phyloP scores from a whole-genome alignment of 2,888 invertebrate genomes.

The Sympetrum striolatum region DNA sequence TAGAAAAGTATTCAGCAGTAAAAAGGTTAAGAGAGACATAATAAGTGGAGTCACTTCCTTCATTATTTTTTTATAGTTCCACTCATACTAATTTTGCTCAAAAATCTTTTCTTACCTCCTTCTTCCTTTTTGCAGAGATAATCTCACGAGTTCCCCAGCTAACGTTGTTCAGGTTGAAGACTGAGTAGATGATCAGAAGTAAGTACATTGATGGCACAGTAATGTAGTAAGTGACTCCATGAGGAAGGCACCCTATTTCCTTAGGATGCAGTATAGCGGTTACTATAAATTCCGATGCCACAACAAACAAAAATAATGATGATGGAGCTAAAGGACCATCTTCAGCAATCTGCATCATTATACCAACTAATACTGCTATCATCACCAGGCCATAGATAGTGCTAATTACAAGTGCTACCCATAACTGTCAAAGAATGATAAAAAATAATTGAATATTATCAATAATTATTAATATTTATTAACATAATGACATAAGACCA shows the following conservation, averaged over 20 bases:
- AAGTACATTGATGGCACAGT: slow-evolving; percentile 96
- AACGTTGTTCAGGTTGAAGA: slow-evolving; percentile 92
- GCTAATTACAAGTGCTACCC: slow-evolving; percentile 77
- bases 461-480: neutral
- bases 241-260: slow-evolving; percentile 77
- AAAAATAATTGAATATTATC: neutral
- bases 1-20: no score
- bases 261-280: slow-evolving; percentile 76
- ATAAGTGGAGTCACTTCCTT: no score
- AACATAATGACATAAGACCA: neutral
- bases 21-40: no score
- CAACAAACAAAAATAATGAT: slow-evolving; percentile 80
- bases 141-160: slow-evolving; percentile 94
- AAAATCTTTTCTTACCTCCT: slow-evolving; percentile 52
- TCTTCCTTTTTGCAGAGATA: slow-evolving; percentile 51
- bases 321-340: slow-evolving; percentile 84
- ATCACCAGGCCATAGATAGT: slow-evolving; percentile 82
- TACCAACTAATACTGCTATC: slow-evolving; percentile 85
- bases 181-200: slow-evolving; percentile 87
- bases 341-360: slow-evolving; percentile 76
- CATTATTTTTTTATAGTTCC: no score
- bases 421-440: slow-evolving; percentile 62
- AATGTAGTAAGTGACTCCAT: slow-evolving; percentile 82
- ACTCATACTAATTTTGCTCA: slow-evolving; percentile 40
- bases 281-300: slow-evolving; percentile 67